Evolutionary conservation across 2,113 vertebrate species (phyloP).

Genomic region (Arvicanthis niloticus): DNA sequence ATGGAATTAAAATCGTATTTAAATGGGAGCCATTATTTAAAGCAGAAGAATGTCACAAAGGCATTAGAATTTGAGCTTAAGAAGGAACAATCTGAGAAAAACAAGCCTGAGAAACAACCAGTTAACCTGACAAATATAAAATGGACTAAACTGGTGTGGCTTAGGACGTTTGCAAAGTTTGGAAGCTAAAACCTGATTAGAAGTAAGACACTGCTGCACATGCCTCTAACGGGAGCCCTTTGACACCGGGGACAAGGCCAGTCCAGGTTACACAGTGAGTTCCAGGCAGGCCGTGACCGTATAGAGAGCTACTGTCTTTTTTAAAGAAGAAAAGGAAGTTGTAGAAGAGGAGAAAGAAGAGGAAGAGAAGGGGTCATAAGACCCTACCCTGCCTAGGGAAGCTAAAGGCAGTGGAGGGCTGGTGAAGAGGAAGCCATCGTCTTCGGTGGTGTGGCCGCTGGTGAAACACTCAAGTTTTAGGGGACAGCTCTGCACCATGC

Average conservation of each 20-base stretch:
- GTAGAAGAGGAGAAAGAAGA: neutral
- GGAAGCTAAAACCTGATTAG: neutral
- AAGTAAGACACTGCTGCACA: neutral
- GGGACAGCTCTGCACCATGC: neutral
- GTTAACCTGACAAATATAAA: conserved; percentile 37
- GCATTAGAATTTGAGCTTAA: conserved; percentile 34
- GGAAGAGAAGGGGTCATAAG: neutral
- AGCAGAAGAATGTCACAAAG: conserved; percentile 11
- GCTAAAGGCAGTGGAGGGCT: neutral
- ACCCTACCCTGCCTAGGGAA: neutral
- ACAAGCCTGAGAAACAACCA: conserved; percentile 12
- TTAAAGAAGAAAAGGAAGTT: neutral
- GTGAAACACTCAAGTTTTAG: neutral
- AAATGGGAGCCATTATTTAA: neutral
- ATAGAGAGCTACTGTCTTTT: neutral
- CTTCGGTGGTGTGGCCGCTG: neutral
- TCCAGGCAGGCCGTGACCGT: neutral
- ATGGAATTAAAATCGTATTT: neutral
- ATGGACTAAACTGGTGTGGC: neutral
- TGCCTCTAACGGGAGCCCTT: neutral
- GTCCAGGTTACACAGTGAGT: neutral
- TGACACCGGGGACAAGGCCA: neutral
- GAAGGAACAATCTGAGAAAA: neutral
- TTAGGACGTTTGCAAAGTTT: neutral
- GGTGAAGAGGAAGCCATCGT: neutral